These are phyloP conservation scores for Antrozous pallidus DNA, from an alignment of 2,797 vertebrate genomes.

Conservation along the genomic window DNA sequence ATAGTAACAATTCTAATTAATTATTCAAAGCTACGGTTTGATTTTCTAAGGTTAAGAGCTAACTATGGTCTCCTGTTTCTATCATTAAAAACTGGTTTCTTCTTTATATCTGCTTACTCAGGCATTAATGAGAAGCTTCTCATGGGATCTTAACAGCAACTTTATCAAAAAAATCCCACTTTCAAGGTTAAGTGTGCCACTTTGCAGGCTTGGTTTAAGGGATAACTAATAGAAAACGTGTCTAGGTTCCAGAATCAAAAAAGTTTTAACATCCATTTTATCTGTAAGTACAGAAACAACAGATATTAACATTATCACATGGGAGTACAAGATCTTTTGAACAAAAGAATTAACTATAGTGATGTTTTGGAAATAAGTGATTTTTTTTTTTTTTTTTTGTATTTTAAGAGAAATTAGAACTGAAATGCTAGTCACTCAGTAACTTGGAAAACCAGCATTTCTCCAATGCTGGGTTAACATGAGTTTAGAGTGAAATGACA, in stretches of 20 bases:
- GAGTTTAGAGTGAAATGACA: background rate
- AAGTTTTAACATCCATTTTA: background rate
- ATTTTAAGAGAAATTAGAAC: constrained; percentile 23
- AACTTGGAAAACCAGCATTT: constrained; percentile 29
- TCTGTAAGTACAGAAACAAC: background rate
- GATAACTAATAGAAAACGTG: constrained; percentile 31
- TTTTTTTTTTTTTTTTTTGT: constrained; percentile 6
- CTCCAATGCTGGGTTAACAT: background rate
- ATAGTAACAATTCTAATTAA: constrained; percentile 67
- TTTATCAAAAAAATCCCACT: background rate
- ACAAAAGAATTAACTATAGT: constrained; percentile 10
- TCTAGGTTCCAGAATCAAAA: constrained; percentile 14
- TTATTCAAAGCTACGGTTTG: constrained; percentile 54
- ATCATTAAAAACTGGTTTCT: constrained; percentile 47
- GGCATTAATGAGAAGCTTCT: constrained; percentile 40
- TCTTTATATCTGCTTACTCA: constrained; percentile 25
- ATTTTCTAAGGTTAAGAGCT: constrained; percentile 64
- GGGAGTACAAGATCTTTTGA: background rate
- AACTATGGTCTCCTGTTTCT: constrained; percentile 42
- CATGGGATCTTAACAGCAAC: background rate
- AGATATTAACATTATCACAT: background rate
- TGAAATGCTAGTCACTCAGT: constrained; percentile 17
- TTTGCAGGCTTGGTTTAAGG: constrained; percentile 32
- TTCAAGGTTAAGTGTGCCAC: constrained; percentile 33
- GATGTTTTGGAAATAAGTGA: background rate